Evolutionary conservation across 2,888 invertebrate genomes (phyloP).

Genomic region (Oconnorella tubifera): DNA sequence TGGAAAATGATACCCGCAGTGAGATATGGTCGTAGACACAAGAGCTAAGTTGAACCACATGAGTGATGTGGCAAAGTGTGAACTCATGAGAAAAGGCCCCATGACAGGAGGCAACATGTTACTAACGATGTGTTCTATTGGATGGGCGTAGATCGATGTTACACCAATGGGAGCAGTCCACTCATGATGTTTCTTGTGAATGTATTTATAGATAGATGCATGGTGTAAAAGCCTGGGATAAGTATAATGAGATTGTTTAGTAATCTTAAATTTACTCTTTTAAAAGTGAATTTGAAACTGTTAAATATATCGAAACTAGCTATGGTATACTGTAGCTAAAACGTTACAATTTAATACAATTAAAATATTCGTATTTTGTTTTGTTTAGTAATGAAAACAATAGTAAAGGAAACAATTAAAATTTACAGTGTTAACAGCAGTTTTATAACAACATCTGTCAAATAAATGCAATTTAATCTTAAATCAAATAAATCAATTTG

Average conservation of each 20-base stretch:
- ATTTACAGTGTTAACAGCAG: too few species aligned
- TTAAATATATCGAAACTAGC: neutral
- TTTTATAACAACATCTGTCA: too few species aligned
- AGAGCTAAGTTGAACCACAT: slow-evolving; percentile 77
- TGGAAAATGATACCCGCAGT: slow-evolving; percentile 81
- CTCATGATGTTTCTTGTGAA: slow-evolving; percentile 82
- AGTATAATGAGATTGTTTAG: too few species aligned
- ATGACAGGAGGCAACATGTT: slow-evolving; percentile 73
- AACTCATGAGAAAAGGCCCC: slow-evolving; percentile 64
- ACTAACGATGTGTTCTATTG: slow-evolving; percentile 70
- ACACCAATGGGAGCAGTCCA: slow-evolving; percentile 85
- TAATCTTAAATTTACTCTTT: too few species aligned
- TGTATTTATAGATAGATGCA: slow-evolving; percentile 71
- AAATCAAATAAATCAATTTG: too few species aligned
- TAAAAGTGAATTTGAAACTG: too few species aligned
- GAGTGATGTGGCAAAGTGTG: slow-evolving; percentile 60
- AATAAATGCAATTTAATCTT: too few species aligned
- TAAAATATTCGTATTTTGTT: too few species aligned
- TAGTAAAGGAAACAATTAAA: too few species aligned
- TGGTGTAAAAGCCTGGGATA: slow-evolving; percentile 71
- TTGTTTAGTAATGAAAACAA: too few species aligned
- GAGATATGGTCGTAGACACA: slow-evolving; percentile 73
- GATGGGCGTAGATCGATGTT: slow-evolving; percentile 76
- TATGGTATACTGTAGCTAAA: too few species aligned
- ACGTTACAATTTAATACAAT: too few species aligned